Conservation (phyloP, 2,888 invertebrate species). For the Glaucopsyche alexis region DNA sequence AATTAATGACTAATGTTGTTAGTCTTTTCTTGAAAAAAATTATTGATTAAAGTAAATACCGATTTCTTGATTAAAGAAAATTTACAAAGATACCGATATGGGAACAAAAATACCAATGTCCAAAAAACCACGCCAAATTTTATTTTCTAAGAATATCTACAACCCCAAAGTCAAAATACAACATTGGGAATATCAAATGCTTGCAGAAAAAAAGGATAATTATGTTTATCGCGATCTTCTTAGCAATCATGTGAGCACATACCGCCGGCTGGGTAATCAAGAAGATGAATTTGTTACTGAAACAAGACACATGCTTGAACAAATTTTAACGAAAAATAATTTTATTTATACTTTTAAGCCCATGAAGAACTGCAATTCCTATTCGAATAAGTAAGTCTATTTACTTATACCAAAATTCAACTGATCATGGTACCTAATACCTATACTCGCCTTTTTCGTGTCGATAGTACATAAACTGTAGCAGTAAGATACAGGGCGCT, state of each 20-base stretch:
- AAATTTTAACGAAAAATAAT: constrained; percentile 64
- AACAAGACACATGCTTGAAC: constrained; percentile 70
- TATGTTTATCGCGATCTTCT: constrained; percentile 68
- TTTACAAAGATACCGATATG: constrained; percentile 43
- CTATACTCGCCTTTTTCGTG: neutral
- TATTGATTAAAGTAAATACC: too few species aligned
- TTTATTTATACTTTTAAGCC: constrained; percentile 68
- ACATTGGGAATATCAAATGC: constrained; percentile 66
- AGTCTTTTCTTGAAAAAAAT: neutral
- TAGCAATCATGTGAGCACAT: constrained; percentile 73
- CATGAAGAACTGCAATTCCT: constrained; percentile 71
- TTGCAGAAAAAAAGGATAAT: constrained; percentile 72
- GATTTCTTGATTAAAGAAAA: too few species aligned
- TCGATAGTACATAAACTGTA: neutral
- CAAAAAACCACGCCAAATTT: constrained; percentile 69
- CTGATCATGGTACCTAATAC: neutral
- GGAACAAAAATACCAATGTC: constrained; percentile 57
- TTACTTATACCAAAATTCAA: neutral
- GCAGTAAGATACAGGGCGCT: neutral
- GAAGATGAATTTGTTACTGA: constrained; percentile 65
- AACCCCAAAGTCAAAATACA: constrained; percentile 63
- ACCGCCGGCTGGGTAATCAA: constrained; percentile 64
- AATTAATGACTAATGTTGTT: neutral
- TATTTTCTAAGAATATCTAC: constrained; percentile 70
- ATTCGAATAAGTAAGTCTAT: constrained; percentile 69